Evolutionary conservation across 2,797 vertebrate genomes (phyloP).

Genomic region (Argya squamiceps): DNA sequence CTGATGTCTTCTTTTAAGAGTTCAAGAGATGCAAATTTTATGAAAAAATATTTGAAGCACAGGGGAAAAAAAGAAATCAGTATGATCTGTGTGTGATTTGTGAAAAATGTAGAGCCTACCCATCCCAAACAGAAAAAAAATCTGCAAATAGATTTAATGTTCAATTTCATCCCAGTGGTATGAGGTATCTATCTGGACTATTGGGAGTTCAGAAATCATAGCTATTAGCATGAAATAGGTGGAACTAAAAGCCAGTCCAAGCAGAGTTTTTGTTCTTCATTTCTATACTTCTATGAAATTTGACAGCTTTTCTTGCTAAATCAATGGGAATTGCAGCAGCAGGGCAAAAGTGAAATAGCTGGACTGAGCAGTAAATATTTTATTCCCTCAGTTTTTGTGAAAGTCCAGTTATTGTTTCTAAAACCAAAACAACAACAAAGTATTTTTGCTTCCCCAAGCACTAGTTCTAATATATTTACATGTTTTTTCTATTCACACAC

Average conservation of each 20-base stretch:
- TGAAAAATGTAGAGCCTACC: neutral
- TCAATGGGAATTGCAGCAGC: neutral
- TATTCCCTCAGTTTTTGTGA: neutral
- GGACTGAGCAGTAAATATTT: neutral
- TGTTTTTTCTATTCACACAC: neutral
- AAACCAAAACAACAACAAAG: neutral
- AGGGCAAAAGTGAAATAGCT: neutral
- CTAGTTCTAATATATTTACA: neutral
- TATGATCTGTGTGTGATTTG: neutral
- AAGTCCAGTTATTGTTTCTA: neutral
- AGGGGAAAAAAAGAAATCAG: rapidly evolving
- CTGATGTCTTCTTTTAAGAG: neutral
- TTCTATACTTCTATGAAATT: conserved; percentile 4
- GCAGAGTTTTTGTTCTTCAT: conserved; percentile 21
- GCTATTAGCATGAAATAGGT: conserved; percentile 15
- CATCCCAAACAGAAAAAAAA: neutral
- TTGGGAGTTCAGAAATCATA: conserved; percentile 26
- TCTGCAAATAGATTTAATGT: neutral
- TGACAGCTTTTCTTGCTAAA: conserved; percentile 22
- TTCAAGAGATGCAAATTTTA: neutral
- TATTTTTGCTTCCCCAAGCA: neutral
- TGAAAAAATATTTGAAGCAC: neutral
- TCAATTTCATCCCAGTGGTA: neutral
- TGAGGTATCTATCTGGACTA: neutral
- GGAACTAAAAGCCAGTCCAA: conserved; percentile 16